Conservation (phyloP, 1,140 invertebrate species). For the Papilio machaon region DNA sequence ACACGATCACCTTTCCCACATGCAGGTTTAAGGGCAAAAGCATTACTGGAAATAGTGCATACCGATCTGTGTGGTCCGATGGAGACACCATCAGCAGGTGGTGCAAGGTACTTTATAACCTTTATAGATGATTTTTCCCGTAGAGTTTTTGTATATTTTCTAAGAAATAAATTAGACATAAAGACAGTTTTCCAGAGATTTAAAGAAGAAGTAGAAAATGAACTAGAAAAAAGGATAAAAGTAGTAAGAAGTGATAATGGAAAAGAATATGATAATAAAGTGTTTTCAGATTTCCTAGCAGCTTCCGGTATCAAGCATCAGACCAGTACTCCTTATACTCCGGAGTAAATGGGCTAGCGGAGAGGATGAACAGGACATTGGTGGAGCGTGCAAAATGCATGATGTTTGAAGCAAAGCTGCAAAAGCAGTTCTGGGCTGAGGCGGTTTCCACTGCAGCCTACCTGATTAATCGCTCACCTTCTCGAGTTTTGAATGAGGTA, state of each 20-base stretch:
- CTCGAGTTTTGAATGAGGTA: neutral
- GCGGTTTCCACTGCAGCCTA: slow-evolving; percentile 13
- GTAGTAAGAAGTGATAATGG: slow-evolving; percentile 27
- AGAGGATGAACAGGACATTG: slow-evolving; percentile 20
- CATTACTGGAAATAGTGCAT: slow-evolving; percentile 4
- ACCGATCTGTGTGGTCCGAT: slow-evolving; percentile 32
- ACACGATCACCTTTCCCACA: slow-evolving; percentile 12
- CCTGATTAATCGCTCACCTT: slow-evolving; percentile 2
- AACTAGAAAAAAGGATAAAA: slow-evolving; percentile 26
- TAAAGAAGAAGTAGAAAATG: slow-evolving; percentile 28
- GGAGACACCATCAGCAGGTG: slow-evolving; percentile 15
- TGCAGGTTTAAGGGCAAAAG: neutral
- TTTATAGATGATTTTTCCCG: slow-evolving; percentile 18
- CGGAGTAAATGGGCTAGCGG: slow-evolving; percentile 25
- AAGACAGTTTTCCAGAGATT: neutral
- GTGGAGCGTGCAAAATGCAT: slow-evolving; percentile 21
- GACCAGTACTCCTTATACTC: slow-evolving; percentile 29
- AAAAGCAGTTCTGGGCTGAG: slow-evolving; percentile 29
- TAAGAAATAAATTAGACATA: slow-evolving; percentile 16
- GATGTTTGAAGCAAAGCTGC: slow-evolving; percentile 6
- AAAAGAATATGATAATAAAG: slow-evolving; percentile 13
- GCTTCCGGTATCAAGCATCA: slow-evolving; percentile 32
- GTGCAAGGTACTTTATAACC: slow-evolving; percentile 26
- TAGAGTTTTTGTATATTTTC: slow-evolving; percentile 25
- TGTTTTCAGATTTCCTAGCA: neutral